Evolutionary conservation across 2,888 invertebrate species (phyloP), one percentile per base, ranked within the genome.

Genomic region (Netelia inedita): DNA sequence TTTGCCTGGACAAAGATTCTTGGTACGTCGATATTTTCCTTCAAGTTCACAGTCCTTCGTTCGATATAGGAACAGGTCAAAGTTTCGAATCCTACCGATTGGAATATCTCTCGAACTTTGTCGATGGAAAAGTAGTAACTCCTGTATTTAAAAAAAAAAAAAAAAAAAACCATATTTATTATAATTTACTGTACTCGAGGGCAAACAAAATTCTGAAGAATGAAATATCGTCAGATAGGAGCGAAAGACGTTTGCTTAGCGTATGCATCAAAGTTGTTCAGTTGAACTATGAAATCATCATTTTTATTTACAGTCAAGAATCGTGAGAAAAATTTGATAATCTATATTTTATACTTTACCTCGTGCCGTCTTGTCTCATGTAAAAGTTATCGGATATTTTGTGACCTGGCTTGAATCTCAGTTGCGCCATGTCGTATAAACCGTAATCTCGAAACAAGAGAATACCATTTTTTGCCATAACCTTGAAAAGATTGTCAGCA

Each of bases 311-410:
- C 55, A 59, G 55, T 43, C 63, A 55, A 8, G 41, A 65, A 53
- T 66, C 66, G n/a, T 41, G 9, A 11, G 23, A 71, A 6, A 46
- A 50, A 19, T 9, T 8, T 57, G 14, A 41, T 11, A 23, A 61
- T 41, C 5, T 9, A 35, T 9, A 35, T 28, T 46, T n/a, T 8
- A 23, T 59, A 59, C 11, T 88, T 87, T 92, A 96, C 96, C 98
- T 96, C 0, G 99, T 99, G 0, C 99, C 99, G 95, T 99, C 99
- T 93, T 99, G 99, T 19, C 99, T 94, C 95, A 98, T 97, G 92
- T 99, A 99, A 89, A 98, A 97, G 92, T 98, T 98, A 2, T 99
- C 98, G 0, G 96, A 94, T 71, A 99, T 97, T 94, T 99, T 99
- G 91, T 98, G 97, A 0, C 98, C 99, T 0, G 98, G 96, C 85